Base-by-base conservation (phyloP, 2,797 vertebrate species). In the Salmo trutta region DNA sequence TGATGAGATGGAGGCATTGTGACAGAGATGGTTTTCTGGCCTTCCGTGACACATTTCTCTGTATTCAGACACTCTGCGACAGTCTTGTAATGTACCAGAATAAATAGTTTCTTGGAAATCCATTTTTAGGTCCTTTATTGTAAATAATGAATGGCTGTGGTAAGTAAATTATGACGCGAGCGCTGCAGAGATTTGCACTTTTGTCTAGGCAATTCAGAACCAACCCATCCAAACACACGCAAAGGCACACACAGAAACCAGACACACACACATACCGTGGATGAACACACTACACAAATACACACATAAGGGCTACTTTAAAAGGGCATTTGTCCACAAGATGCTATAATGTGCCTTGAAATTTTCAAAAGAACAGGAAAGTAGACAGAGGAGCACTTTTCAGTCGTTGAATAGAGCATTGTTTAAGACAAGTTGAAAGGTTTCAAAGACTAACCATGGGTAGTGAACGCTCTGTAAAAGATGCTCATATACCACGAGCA, bases 61-160 rank as follows among this genome's bases (percentile, higher is more conserved):
- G 56, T 54, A 47, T 77, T 73, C 62, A 41, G 56, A 70, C 54
- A 62, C 53, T 36, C 4, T 64, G 67, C 75, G 24, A 59, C 62
- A 47, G 36, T 73, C 71, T 41, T 47, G 66, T 31, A 47, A 52
- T 70, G 41, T 71, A 66, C 3, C 54, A 59, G 62, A 67, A 27
- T 62, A 72, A 66, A 17, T 66, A 19, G 64, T 24, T 76, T 79
- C 65, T 29, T 17, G 54, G 56, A 69, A 69, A 64, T 73, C 77
- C 67, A 79, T 77, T 79, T 79, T 79, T 74, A 80, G 75, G 69
- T 62, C 16, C 54, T 31, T 77, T 71, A 66, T 74, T 74, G 71
- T 82, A 79, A 82, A 82, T 82, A 76, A 76, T 75, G 70, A 62
- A 77, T 77, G 71, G 33, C 51, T 59, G 71, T 59, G 66, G 77